These are phyloP conservation scores for Chionomys nivalis DNA, from an alignment of 2,113 vertebrate species.

Conservation along the genomic window DNA sequence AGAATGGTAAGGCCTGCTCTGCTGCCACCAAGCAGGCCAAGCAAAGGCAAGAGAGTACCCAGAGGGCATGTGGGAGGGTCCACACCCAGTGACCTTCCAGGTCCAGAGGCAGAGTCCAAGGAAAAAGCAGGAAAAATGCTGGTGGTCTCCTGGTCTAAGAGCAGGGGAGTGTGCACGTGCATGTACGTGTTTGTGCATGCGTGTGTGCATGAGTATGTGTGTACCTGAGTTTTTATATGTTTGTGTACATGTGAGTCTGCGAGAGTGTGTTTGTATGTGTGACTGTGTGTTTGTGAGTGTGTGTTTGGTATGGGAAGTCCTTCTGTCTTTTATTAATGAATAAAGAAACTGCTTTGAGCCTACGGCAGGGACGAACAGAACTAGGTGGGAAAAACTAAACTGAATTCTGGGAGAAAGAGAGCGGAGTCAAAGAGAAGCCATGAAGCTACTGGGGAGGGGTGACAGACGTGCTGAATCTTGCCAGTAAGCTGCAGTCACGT, in stretches of 20 bases:
- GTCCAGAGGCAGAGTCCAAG: constrained; percentile 41
- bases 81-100: constrained; percentile 68
- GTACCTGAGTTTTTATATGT: neutral
- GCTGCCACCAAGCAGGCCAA: neutral
- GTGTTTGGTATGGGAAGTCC: too few relatives aligned
- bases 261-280: neutral
- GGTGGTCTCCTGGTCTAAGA: neutral
- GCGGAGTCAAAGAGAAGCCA: too few relatives aligned
- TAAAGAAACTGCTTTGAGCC: too few relatives aligned
- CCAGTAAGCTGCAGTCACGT: too few relatives aligned
- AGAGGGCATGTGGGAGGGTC: constrained; percentile 55
- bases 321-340: too few relatives aligned
- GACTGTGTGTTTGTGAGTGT: too few relatives aligned
- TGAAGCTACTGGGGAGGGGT: too few relatives aligned
- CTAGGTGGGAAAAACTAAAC: too few relatives aligned
- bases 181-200: neutral
- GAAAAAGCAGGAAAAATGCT: neutral
- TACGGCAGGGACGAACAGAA: too few relatives aligned
- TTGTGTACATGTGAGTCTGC: neutral
- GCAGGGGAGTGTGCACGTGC: neutral
- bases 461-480: too few relatives aligned
- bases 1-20: constrained; percentile 54
- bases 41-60: constrained; percentile 70
- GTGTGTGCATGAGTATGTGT: neutral
- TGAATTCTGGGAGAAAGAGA: too few relatives aligned